Base-by-base conservation (phyloP, 2,113 vertebrate species). In the Euleptes europaea region DNA sequence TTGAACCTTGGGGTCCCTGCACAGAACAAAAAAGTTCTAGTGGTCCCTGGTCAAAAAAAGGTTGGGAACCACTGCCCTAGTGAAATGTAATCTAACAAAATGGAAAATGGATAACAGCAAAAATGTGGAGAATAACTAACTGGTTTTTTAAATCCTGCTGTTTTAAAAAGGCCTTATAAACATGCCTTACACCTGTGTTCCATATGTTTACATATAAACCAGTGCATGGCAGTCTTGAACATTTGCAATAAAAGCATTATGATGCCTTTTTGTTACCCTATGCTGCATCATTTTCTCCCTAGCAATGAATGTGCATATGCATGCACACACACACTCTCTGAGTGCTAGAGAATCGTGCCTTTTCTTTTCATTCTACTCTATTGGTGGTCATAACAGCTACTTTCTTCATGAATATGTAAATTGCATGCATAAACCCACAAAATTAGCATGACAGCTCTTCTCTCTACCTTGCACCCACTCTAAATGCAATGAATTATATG, bases 381-480 rank as follows among this genome's bases (percentile, higher is more conserved):
- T 95, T 92, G 86, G 92, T 66, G 87, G 91, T 95, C 95, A 93
- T 92, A 96, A 93, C 94, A 95, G 92, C 92, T 91, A 94, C 94
- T 94, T 89, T 94, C 86, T 94, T 96, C 95, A 97, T 97, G 95
- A 97, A 96, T 96, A 97, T 97, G 95, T 94, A 97, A 95, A 96
- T 96, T 28, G 35, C 72, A 84, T 94, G 94, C 91, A 95, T 96
- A 94, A 95, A 95, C 91, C 91, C 90, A 88, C 89, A 93, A 88
- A 94, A 96, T 95, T 94, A 92, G 90, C 91, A 92, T 94, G 90
- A 91, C 78, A 86, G 86, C 92, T 92, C 42, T 85, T 63, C 71
- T 65, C 23, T 88, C 92, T 84, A 40, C 69, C 87, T 86, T 83
- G 9, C 23, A 7, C 14, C 42, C 17, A 49, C 28, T 49, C 42